Evolutionary conservation across 2,888 invertebrate genomes (phyloP).

Genomic region (Mimas tiliae): DNA sequence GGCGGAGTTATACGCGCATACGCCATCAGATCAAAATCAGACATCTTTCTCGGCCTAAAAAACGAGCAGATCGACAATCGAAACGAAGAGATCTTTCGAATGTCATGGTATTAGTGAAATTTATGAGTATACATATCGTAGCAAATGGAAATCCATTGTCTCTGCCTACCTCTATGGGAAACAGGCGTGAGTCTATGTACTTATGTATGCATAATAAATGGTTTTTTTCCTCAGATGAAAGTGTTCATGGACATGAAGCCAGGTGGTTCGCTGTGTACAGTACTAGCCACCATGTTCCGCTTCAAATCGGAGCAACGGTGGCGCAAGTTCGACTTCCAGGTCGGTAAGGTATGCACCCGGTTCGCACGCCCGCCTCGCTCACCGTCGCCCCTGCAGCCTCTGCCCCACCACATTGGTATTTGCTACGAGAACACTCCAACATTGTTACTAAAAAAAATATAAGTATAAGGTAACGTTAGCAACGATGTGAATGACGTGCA

Average conservation of each 20-base stretch:
- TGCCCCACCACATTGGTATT: constrained; percentile 22
- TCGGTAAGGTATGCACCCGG: constrained; percentile 88
- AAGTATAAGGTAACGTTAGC: background rate
- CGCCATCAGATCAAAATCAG: too few species aligned
- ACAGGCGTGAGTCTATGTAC: too few species aligned
- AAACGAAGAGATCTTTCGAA: too few species aligned
- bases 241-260: constrained; percentile 98
- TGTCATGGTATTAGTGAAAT: too few species aligned
- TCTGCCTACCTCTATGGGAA: too few species aligned
- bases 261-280: constrained; percentile 96
- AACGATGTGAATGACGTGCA: constrained; percentile 7
- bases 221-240: constrained; percentile 89
- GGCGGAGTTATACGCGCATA: too few species aligned
- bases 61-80: too few species aligned
- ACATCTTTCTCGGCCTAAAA: too few species aligned
- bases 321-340: constrained; percentile 96
- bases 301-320: constrained; percentile 98
- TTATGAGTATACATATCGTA: too few species aligned
- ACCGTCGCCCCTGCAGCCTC: constrained; percentile 56
- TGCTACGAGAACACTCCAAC: constrained; percentile 20
- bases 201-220: background rate
- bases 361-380: constrained; percentile 71
- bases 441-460: background rate
- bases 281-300: constrained; percentile 96
- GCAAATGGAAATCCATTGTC: too few species aligned